These are phyloP conservation scores for Orestias chungarensis DNA, from an alignment of 2,797 vertebrate genomes.

Conservation along the genomic window DNA sequence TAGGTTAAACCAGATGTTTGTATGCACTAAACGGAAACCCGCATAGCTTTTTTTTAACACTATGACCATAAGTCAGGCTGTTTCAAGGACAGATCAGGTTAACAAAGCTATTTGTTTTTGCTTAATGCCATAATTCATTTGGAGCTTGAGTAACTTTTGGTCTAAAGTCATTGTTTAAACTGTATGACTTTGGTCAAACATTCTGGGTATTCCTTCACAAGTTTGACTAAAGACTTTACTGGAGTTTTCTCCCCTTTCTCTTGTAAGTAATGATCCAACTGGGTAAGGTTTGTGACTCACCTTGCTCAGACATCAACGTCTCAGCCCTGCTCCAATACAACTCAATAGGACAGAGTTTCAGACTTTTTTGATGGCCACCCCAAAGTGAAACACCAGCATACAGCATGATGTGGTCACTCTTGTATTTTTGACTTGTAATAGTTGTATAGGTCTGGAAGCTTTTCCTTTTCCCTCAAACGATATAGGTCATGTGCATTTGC, in stretches of 20 bases:
- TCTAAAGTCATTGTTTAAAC: too few relatives aligned
- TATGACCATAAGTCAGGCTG: background rate
- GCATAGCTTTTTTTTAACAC: background rate
- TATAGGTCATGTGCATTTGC: too few relatives aligned
- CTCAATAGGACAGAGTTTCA: background rate
- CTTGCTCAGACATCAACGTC: background rate
- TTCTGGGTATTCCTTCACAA: background rate
- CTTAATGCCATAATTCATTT: background rate
- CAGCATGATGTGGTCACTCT: too few relatives aligned
- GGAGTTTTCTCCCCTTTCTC: background rate
- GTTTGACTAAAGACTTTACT: background rate
- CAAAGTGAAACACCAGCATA: too few relatives aligned
- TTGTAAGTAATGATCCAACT: background rate
- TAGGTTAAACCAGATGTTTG: background rate
- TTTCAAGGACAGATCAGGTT: background rate
- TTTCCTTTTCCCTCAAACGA: too few relatives aligned
- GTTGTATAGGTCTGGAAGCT: too few relatives aligned
- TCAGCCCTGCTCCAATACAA: background rate
- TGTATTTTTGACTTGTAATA: too few relatives aligned
- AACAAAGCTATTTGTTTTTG: background rate
- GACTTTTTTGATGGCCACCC: too few relatives aligned
- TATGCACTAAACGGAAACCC: background rate
- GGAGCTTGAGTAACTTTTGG: too few relatives aligned
- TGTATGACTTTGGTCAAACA: background rate
- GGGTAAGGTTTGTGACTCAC: background rate